Evolutionary conservation across 1,140 invertebrate genomes (phyloP), one percentile per base, ranked within the genome.

Genomic region (Sycobia sp.): DNA sequence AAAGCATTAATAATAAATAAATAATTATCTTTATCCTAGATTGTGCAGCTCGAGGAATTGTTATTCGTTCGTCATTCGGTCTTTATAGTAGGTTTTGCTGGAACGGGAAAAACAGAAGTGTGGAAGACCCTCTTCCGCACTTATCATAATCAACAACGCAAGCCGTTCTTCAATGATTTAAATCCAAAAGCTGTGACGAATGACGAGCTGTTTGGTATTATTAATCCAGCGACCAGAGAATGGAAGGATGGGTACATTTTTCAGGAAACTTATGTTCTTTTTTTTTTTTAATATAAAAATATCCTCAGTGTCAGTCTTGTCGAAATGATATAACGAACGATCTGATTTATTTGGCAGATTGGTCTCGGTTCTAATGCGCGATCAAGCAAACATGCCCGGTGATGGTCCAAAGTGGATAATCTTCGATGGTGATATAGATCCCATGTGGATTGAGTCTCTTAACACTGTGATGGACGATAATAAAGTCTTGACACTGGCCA

Each of bases 391-490:
- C 76, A 86, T 93, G 86, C 79, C 86, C 0, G 90, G 90, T 0
- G 89, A 92, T 72, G 91, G 91, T 34, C 93, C 94, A 0, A 96
- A 96, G 76, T 98, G 96, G 96, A 95, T 98, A 69, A 90, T 98
- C 3, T 85, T 98, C 16, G 96, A 98, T 76, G 95, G 95, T 32
- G 95, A 98, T 72, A 98, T 98, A 72, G 96, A 98, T 88, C 96
- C 96, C 0, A 97, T 97, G 94, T 98, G 95, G 96, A 98, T 98
- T 68, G 95, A 97, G 79, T 97, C 94, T 1, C 81, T 98, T 9
- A 98, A 98, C 75, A 93, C 91, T 0, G 91, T 94, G 0, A 94
- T 94, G 92, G 92, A 94, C 79, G 92, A 94, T 73, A 94, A 94
- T 73, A 93, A 94, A 84, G 88, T 98, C 9, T 82, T 98, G 57